Evolutionary conservation across 2,888 invertebrate species (phyloP).

Genomic region (Melanotus villosus): DNA sequence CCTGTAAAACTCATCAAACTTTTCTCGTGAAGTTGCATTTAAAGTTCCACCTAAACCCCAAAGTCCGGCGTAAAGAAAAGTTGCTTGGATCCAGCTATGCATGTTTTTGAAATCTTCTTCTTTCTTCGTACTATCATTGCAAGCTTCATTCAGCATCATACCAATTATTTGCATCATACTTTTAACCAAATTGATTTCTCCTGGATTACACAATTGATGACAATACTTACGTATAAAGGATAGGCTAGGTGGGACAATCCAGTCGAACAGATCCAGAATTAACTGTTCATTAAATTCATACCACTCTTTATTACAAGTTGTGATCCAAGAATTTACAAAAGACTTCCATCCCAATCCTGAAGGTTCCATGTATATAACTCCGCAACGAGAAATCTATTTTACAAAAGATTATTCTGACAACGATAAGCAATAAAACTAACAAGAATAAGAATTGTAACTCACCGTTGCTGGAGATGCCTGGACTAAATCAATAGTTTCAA

Average conservation of each 20-base stretch:
- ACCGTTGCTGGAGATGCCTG: slow-evolving; percentile 91
- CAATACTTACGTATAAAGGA: slow-evolving; percentile 82
- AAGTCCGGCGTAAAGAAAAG: slow-evolving; percentile 80
- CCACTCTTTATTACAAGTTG: slow-evolving; percentile 76
- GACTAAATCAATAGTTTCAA: slow-evolving; percentile 88
- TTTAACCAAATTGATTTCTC: slow-evolving; percentile 79
- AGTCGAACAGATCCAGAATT: slow-evolving; percentile 77
- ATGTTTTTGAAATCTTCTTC: slow-evolving; percentile 79
- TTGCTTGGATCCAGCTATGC: slow-evolving; percentile 81
- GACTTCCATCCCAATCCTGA: slow-evolving; percentile 86
- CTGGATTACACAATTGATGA: slow-evolving; percentile 75
- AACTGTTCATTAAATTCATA: slow-evolving; percentile 73
- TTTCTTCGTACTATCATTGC: slow-evolving; percentile 70
- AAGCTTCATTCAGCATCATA: slow-evolving; percentile 83
- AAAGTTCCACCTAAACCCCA: slow-evolving; percentile 82
- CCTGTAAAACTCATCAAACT: slow-evolving; percentile 73
- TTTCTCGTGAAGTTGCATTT: too few relatives aligned
- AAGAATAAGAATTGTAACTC: slow-evolving; percentile 3
- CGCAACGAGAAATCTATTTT: slow-evolving; percentile 79
- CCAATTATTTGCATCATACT: slow-evolving; percentile 83
- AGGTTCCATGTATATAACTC: slow-evolving; percentile 93
- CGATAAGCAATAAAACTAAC: not conserved
- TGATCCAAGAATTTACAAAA: slow-evolving; percentile 86
- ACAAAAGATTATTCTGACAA: not conserved
- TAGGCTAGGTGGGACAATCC: slow-evolving; percentile 85